A percentile compares a stretch with the other conserved stretches of the same genome.
phyloP scores from a whole-genome alignment of 2,888 invertebrate species.

The Parapristionchus giblindavisi region DNA sequence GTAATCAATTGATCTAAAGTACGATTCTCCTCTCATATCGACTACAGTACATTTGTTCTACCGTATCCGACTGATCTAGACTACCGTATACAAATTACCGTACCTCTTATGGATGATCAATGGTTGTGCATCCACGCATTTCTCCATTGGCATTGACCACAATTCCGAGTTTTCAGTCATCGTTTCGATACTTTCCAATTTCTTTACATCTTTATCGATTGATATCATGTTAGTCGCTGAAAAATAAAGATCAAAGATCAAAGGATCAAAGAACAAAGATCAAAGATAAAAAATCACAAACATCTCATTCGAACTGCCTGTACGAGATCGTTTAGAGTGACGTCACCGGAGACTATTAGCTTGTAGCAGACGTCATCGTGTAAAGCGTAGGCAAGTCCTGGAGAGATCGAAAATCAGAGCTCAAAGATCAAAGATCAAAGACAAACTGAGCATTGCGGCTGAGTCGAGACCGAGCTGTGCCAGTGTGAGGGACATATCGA shows the following conservation, averaged over 20 bases:
- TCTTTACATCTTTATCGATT: slow-evolving; percentile 7
- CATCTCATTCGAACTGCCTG: too few species aligned
- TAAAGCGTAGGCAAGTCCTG: slow-evolving; percentile 26
- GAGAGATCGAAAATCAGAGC: background rate
- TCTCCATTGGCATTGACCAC: slow-evolving; percentile 35
- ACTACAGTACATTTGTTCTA: background rate
- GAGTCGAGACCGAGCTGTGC: slow-evolving; percentile 27
- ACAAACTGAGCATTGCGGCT: slow-evolving; percentile 3
- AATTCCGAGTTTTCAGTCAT: background rate
- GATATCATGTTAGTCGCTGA: too few species aligned
- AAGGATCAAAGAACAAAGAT: too few species aligned
- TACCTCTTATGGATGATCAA: slow-evolving; percentile 18
- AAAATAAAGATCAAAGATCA: too few species aligned
- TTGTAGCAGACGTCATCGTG: slow-evolving; percentile 5
- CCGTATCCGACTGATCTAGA: background rate
- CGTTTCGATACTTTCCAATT: background rate
- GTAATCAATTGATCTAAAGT: background rate
- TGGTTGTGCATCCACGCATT: slow-evolving; percentile 35
- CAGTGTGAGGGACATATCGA: slow-evolving; percentile 11
- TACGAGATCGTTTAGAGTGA: background rate
- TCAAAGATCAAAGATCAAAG: background rate
- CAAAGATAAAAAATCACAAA: too few species aligned
- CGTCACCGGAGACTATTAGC: slow-evolving; percentile 11
- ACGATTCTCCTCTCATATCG: too few species aligned
- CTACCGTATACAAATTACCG: background rate